phyloP scores from a whole-genome alignment of 1,140 invertebrate species.

The Drosophila willistoni region DNA sequence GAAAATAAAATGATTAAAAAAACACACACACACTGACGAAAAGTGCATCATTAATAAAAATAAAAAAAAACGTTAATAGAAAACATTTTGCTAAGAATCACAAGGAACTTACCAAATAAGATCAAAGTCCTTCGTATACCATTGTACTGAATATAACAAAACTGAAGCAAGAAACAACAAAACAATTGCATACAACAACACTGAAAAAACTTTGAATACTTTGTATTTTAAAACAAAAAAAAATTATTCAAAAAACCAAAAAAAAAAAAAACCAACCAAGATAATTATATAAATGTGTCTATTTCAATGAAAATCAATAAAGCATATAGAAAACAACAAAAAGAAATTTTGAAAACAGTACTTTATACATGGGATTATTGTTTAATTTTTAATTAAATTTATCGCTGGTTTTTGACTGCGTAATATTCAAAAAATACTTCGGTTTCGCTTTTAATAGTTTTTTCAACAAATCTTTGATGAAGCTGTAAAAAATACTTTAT shows the following conservation, averaged over 20 bases:
- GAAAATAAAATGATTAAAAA: slow-evolving; percentile 28
- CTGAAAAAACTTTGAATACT: slow-evolving; percentile 73
- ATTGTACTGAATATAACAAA: slow-evolving; percentile 78
- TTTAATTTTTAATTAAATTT: too few species aligned
- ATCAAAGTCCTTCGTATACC: slow-evolving; percentile 79
- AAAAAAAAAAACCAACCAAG: slow-evolving; percentile 42
- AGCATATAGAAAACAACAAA: slow-evolving; percentile 45
- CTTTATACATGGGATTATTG: too few species aligned
- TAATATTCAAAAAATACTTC: too few species aligned
- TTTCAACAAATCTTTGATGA: too few species aligned
- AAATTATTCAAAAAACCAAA: slow-evolving; percentile 54
- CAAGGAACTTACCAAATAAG: slow-evolving; percentile 48
- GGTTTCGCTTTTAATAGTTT: too few species aligned
- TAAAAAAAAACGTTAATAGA: neutral
- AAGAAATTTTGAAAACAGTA: slow-evolving; percentile 29
- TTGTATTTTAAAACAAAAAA: slow-evolving; percentile 70
- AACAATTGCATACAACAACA: slow-evolving; percentile 23
- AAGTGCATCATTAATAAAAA: neutral
- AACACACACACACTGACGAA: neutral
- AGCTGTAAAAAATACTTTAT: too few species aligned
- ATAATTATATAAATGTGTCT: slow-evolving; percentile 79
- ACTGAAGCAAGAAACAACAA: slow-evolving; percentile 44
- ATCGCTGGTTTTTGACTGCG: too few species aligned
- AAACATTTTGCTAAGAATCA: slow-evolving; percentile 15
- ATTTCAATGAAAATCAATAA: slow-evolving; percentile 79